phyloP scores from a whole-genome alignment of 2,888 invertebrate species.

The Linnaemya vulpina region DNA sequence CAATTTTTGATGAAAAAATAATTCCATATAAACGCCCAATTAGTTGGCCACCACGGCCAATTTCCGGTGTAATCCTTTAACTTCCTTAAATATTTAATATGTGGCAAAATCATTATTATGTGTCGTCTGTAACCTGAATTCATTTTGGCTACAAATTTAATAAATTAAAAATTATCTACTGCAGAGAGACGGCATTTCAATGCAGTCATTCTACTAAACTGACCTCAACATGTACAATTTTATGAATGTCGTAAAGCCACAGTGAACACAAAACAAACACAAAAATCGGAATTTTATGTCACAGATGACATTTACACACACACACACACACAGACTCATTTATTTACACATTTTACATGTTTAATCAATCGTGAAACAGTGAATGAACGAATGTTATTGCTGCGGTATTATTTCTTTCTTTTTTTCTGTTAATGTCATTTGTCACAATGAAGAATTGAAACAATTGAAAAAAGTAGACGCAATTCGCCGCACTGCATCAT shows the following conservation, averaged over 20 bases:
- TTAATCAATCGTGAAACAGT: constrained; percentile 62
- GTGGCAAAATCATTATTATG: no score
- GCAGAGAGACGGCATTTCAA: constrained; percentile 3
- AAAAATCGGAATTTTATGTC: constrained; percentile 66
- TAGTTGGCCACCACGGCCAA: no score
- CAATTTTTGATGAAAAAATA: no score
- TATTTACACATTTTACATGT: constrained; percentile 42
- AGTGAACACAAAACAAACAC: constrained; percentile 19
- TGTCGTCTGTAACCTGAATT: no score
- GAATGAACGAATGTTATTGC: constrained; percentile 13
- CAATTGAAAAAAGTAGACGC: constrained; percentile 6
- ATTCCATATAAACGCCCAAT: no score
- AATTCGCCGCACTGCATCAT: constrained; percentile 36
- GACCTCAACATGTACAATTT: constrained; percentile 52
- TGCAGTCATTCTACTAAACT: constrained; percentile 54
- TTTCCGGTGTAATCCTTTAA: no score
- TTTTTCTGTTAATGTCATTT: constrained; percentile 51
- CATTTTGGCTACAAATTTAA: background rate
- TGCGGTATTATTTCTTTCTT: constrained; percentile 3
- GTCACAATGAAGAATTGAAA: constrained; percentile 31
- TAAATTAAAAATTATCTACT: constrained; percentile 3
- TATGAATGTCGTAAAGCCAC: background rate
- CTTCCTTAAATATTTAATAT: no score
- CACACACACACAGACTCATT: background rate
- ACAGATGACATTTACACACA: constrained; percentile 65